Percentiles rank a stretch among this genome's conserved stretches.
phyloP scores from a whole-genome alignment of 2,888 invertebrate genomes.

The Hypomecis punctinalis region DNA sequence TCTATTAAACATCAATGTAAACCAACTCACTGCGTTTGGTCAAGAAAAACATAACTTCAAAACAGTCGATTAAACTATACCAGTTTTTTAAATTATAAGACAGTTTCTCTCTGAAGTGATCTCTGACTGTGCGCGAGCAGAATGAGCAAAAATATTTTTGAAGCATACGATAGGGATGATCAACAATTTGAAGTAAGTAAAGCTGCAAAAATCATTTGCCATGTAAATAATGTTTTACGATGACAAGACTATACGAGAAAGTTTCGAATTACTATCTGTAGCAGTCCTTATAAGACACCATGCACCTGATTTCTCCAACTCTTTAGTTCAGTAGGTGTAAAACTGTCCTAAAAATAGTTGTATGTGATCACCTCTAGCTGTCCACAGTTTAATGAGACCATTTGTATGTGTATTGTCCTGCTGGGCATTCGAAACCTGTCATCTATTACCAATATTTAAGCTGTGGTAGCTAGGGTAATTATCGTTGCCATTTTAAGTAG shows the following conservation, averaged over 20 bases:
- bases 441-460: slow-evolving; percentile 52
- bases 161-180: too few relatives aligned
- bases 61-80: too few relatives aligned
- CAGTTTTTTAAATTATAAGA: too few relatives aligned
- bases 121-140: too few relatives aligned
- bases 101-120: too few relatives aligned
- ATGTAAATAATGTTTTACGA: too few relatives aligned
- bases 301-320: slow-evolving; percentile 47
- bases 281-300: slow-evolving; percentile 15
- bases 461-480: slow-evolving; percentile 54
- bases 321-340: slow-evolving; percentile 42
- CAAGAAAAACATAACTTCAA: too few relatives aligned
- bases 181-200: neutral
- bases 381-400: slow-evolving; percentile 54
- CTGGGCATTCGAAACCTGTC: slow-evolving; percentile 31
- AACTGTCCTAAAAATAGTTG: slow-evolving; percentile 47
- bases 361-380: slow-evolving; percentile 53
- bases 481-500: slow-evolving; percentile 68
- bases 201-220: neutral
- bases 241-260: slow-evolving; percentile 2
- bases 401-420: slow-evolving; percentile 51
- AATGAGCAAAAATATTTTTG: too few relatives aligned
- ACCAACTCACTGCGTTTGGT: neutral
- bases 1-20: neutral
- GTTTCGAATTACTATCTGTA: neutral